Evolutionary conservation across 2,888 invertebrate species (phyloP).

Genomic region (Epicampocera succincta): DNA sequence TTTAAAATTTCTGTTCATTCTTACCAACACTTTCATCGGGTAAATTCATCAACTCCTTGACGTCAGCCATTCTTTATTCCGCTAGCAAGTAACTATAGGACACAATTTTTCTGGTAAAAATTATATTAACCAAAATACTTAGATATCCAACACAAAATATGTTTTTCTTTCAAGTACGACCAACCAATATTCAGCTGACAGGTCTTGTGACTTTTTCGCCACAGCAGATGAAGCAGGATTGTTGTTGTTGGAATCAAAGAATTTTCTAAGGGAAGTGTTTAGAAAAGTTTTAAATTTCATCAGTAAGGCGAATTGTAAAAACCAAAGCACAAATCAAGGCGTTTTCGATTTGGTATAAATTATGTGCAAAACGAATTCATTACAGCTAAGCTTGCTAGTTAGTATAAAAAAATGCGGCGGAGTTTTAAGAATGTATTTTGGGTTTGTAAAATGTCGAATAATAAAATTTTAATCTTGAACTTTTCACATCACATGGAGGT

Average conservation of each 20-base stretch:
- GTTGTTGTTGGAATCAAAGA: not conserved
- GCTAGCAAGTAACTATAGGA: conserved; percentile 49
- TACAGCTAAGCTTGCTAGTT: too few species aligned
- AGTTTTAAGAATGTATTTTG: too few species aligned
- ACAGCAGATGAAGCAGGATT: conserved; percentile 33
- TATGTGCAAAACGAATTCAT: too few species aligned
- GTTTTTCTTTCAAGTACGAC: conserved; percentile 73
- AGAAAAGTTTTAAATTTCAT: too few species aligned
- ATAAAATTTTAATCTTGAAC: too few species aligned
- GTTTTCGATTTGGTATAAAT: too few species aligned
- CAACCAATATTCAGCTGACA: conserved; percentile 80
- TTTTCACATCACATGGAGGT: too few species aligned
- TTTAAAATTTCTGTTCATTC: conserved; percentile 61
- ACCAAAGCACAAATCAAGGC: too few species aligned
- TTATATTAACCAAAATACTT: conserved; percentile 68
- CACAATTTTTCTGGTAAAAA: conserved; percentile 43
- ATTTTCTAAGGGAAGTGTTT: conserved; percentile 50
- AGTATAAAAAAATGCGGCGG: too few species aligned
- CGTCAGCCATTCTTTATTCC: conserved; percentile 81
- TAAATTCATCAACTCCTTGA: conserved; percentile 87
- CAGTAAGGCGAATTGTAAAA: too few species aligned
- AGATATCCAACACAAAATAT: conserved; percentile 51
- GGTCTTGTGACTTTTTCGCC: conserved; percentile 81
- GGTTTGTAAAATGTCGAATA: too few species aligned
- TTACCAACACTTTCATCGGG: conserved; percentile 94